A percentile compares a stretch with the other conserved stretches of the same genome.
These are phyloP conservation scores for Mandrillus leucophaeus DNA, from an alignment of 2,113 vertebrate species.

Conservation along the genomic window DNA sequence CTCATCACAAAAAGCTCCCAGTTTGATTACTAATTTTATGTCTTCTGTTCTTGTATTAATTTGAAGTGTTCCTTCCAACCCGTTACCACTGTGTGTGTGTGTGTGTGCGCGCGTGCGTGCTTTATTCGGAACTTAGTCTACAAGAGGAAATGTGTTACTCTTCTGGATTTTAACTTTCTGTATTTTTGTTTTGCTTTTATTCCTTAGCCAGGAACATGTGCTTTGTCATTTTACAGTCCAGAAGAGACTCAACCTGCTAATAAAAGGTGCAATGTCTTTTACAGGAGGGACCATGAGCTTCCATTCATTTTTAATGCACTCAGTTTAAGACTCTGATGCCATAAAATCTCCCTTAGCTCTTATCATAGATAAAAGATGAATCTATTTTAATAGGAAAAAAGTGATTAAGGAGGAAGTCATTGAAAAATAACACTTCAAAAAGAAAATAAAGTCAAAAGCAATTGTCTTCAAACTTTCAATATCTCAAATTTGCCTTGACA, in stretches of 20 bases:
- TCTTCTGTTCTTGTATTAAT: constrained; percentile 25
- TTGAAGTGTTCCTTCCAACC: constrained; percentile 29
- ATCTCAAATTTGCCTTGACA: neutral
- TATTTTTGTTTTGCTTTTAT: neutral
- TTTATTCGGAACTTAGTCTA: neutral
- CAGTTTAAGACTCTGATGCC: neutral
- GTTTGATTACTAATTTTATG: constrained; percentile 57
- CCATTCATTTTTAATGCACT: neutral
- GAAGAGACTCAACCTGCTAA: constrained; percentile 36
- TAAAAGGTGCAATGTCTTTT: neutral
- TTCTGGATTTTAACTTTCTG: neutral
- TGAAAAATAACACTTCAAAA: neutral
- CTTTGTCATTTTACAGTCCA: neutral
- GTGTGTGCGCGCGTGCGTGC: neutral
- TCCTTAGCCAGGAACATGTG: constrained; percentile 4
- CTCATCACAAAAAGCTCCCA: constrained; percentile 15
- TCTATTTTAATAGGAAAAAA: neutral
- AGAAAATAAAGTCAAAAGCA: neutral
- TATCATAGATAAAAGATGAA: neutral
- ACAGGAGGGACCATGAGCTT: neutral
- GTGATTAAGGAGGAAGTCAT: neutral
- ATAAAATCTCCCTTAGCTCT: constrained; percentile 30
- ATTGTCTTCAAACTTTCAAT: neutral
- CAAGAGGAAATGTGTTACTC: neutral
- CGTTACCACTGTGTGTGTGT: neutral